These are phyloP conservation scores for Salvelinus alpinus DNA, from an alignment of 2,113 vertebrate species.

Conservation along the genomic window DNA sequence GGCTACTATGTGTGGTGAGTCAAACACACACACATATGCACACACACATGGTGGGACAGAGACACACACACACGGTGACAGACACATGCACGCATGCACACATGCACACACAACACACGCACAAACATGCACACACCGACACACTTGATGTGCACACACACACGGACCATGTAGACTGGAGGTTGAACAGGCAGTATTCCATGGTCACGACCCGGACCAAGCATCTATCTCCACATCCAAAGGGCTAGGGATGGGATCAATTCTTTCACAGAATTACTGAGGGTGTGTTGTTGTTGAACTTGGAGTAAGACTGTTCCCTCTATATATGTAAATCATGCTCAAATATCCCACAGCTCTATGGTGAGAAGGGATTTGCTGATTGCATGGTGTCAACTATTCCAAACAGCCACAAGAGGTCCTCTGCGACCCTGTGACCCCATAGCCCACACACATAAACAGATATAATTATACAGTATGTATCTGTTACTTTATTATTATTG, in stretches of 20 bases:
- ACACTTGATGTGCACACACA: no score
- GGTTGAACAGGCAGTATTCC: conserved; percentile 11
- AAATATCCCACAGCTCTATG: background rate
- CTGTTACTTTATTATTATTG: conserved; percentile 30
- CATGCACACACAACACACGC: no score
- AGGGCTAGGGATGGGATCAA: background rate
- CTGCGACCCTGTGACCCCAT: conserved; percentile 44
- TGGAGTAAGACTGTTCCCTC: background rate
- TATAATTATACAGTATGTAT: conserved; percentile 44
- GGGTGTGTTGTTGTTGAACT: background rate
- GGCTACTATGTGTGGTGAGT: conserved; percentile 54
- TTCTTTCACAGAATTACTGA: background rate
- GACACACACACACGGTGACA: no score
- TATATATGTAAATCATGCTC: background rate
- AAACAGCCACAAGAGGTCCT: conserved; percentile 32
- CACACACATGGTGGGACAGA: no score
- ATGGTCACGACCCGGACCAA: conserved; percentile 10
- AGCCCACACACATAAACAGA: conserved; percentile 26
- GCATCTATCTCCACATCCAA: background rate
- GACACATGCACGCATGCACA: no score
- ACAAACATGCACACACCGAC: no score
- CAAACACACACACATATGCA: conserved; percentile 7
- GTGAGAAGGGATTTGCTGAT: conserved; percentile 1
- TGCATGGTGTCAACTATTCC: conserved; percentile 16
- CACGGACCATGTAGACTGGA: no score